phyloP scores from a whole-genome alignment of 2,797 vertebrate genomes.

The Australoheros facetus region DNA sequence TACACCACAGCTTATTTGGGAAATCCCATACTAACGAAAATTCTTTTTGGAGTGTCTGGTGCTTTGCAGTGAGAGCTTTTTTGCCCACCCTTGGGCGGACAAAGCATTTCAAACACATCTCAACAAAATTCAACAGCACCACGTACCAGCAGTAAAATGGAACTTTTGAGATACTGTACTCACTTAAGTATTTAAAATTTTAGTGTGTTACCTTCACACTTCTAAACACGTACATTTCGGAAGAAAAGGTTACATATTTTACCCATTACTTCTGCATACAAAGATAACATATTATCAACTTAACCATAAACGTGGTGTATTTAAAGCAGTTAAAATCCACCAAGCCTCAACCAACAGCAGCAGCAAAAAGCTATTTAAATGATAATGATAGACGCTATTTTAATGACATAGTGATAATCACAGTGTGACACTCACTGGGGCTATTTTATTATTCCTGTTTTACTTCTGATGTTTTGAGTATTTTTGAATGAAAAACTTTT shows the following conservation, averaged over 20 bases:
- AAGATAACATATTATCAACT: not conserved
- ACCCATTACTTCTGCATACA: not conserved
- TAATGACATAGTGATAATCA: not conserved
- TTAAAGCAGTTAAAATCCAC: not conserved
- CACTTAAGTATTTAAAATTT: not conserved
- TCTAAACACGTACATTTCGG: not conserved
- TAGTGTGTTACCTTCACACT: not conserved
- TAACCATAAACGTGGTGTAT: not conserved
- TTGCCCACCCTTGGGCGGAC: not conserved
- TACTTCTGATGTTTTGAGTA: not conserved
- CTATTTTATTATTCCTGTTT: not conserved
- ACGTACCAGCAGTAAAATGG: not conserved
- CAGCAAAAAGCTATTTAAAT: not conserved
- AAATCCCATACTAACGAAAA: not conserved
- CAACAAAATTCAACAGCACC: not conserved
- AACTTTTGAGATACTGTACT: not conserved
- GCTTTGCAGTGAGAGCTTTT: not conserved
- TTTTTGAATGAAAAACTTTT: not conserved
- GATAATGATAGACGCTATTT: not conserved
- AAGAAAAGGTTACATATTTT: not conserved
- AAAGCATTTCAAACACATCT: not conserved
- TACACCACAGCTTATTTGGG: not conserved
- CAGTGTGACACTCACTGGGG: fast-evolving
- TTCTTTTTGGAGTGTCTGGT: not conserved
- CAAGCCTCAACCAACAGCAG: not conserved